Evolutionary conservation across 92 coral and sea anemone species (phyloP), one percentile per base, ranked within the genome.

Genomic region (Plumapathes pennacea): DNA sequence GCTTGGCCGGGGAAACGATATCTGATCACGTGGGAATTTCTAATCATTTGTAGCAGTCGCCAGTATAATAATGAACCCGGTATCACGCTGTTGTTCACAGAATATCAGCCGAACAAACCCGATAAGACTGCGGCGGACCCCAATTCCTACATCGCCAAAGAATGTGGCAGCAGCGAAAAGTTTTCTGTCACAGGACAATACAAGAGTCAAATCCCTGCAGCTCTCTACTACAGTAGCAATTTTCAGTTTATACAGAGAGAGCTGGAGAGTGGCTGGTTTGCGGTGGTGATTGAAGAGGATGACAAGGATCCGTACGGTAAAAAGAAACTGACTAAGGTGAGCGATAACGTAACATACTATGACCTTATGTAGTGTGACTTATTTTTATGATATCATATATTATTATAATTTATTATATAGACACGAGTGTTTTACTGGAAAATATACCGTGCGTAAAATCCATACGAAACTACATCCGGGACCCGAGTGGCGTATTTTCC

Each of bases 231-330:
- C n/a, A n/a, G n/a, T n/a, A 41, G 75, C 22, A 54, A 63, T 38
- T 94, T 94, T 32, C 36, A 51, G 43, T 89, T 88, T 72, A 80
- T 94, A 50, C 22, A 58, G 31, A 25, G 54, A n/a, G 82, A 76
- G 34, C 82, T 94, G 25, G 51, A 61, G 48, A 88, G 87, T 62
- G 96, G 94, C 4, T 94, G 85, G 83, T 94, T 94, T 74, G 99
- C 90, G 10, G 75, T 51, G 37, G 64, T 80, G 60, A 86, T 68
- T 43, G 89, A 80, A 20, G 70, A 78, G 25, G 96, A 94, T 41
- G 71, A 84, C 13, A 42, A 57, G 54, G 89, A 94, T 54, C 52
- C 29, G 10, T 66, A 41, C 44, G 67, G 76, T 18, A 29, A 49
- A 17, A 87, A 87, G 48, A 59, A 72, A 2, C 79, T 77, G 25